Base-by-base conservation (phyloP, 2,888 invertebrate genomes). In the Lasioglossum figueresi region DNA sequence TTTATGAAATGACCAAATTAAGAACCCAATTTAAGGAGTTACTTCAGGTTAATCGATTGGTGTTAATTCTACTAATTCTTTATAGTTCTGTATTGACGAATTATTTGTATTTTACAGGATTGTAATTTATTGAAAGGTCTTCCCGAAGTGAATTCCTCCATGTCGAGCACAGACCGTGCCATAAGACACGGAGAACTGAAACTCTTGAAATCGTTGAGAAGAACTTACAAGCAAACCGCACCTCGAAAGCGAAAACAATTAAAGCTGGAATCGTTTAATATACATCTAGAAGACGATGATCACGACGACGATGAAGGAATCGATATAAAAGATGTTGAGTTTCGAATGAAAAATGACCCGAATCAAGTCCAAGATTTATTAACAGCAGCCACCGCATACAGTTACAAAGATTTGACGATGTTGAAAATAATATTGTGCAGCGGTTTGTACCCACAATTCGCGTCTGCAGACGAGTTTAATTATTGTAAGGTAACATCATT, bases 1-100 rank as follows among this genome's bases (percentile, higher is more conserved):
- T 99, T 92, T 99, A 99, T 93, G 99, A 99, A 95, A 97, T 99
- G 92, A 98, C 98, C 0, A 99, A 99, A 95, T 95, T 99, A 10
- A 96, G 99, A 56, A 96, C 97, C 40, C 99, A 99, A 95, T 98
- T 99, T 92, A 96, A 97, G 93, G 97, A 97, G 80, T 96, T 99
- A 83, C 95, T 99, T 23, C 97, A 97, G 95, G 98, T 97, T 73
- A 82, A 37, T 56, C 59, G 19, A 48, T 40, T n/a, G n/a, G 10
- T 31, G 1, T 43, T 12, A 14, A 3, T 82, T 72, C 23, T 23
- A 27, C 31, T 16, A 40, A 16, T 43, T 76, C n/a, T n/a, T 31
- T 27, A 34, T 34, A 59, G 27, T 59, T 45, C 45, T 27, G 10
- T 52, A 52, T 52, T 19, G 16, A 34, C 31, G 40, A 66, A 70